Evolutionary conservation across 2,113 vertebrate species (phyloP).

Genomic region (Corvus cornix): DNA sequence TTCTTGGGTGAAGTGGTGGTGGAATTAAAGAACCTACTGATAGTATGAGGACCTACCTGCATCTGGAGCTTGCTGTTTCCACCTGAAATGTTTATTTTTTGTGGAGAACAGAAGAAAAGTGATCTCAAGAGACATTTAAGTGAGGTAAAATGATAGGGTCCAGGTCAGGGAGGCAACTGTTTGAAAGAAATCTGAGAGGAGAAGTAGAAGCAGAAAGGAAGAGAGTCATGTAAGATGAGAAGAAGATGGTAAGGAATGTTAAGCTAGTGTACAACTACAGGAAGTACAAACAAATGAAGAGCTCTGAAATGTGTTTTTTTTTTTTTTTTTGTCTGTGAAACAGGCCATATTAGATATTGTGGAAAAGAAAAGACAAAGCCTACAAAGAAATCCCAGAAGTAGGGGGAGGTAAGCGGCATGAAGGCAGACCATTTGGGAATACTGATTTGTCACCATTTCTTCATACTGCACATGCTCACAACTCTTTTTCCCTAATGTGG

Average conservation of each 20-base stretch:
- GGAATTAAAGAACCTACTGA: neutral
- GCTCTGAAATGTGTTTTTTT: neutral
- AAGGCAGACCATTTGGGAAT: neutral
- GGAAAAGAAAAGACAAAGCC: neutral
- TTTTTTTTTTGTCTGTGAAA: neutral
- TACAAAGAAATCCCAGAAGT: neutral
- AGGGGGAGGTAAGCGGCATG: neutral
- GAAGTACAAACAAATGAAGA: neutral
- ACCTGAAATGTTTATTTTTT: neutral
- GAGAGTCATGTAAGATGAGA: neutral
- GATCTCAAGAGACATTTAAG: neutral
- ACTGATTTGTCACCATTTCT: neutral
- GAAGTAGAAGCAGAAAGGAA: neutral
- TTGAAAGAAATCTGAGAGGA: constrained; percentile 3
- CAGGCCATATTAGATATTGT: neutral
- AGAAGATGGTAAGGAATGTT: neutral
- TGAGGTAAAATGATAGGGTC: constrained; percentile 5
- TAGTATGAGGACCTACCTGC: neutral
- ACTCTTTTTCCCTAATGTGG: neutral
- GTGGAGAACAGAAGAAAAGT: neutral
- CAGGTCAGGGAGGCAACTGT: neutral
- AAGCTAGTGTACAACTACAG: neutral
- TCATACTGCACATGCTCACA: neutral
- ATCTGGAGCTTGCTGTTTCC: neutral
- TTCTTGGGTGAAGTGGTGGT: neutral